Conservation (phyloP, 2,888 invertebrate species). For the Saturnia pavonia region DNA sequence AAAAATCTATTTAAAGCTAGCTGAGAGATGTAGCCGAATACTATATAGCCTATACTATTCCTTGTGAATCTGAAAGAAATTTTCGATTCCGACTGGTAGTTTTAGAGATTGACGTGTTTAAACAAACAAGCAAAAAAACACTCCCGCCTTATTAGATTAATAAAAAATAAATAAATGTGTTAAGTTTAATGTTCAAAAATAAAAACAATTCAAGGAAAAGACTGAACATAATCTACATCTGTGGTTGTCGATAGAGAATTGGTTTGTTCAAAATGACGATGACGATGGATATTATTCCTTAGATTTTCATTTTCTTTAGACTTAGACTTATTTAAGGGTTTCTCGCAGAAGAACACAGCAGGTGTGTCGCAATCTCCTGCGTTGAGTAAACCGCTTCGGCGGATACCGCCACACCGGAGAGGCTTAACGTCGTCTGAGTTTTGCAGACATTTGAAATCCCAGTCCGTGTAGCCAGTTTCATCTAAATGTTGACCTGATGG, state of each 20-base stretch:
- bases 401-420: conserved; percentile 48
- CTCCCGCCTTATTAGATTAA: too few relatives aligned
- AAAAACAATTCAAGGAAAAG: conserved; percentile 2
- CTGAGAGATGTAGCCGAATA: too few relatives aligned
- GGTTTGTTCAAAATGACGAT: background rate
- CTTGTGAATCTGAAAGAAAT: too few relatives aligned
- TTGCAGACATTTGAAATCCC: conserved; percentile 43
- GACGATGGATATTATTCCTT: background rate
- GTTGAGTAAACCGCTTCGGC: conserved; percentile 46
- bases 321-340: conserved; percentile 26
- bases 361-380: conserved; percentile 39
- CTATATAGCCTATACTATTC: too few relatives aligned
- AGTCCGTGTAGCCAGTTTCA: conserved; percentile 39
- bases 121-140: too few relatives aligned
- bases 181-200: background rate
- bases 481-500: conserved; percentile 39
- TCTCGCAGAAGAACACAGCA: conserved; percentile 56
- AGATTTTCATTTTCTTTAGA: background rate
- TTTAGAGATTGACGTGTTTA: too few relatives aligned
- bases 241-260: background rate
- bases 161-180: too few relatives aligned
- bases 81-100: too few relatives aligned
- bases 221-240: background rate
- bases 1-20: too few relatives aligned
- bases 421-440: conserved; percentile 25